phyloP scores from a whole-genome alignment of 92 coral and sea anemone genomes.

The Bergia sp. region DNA sequence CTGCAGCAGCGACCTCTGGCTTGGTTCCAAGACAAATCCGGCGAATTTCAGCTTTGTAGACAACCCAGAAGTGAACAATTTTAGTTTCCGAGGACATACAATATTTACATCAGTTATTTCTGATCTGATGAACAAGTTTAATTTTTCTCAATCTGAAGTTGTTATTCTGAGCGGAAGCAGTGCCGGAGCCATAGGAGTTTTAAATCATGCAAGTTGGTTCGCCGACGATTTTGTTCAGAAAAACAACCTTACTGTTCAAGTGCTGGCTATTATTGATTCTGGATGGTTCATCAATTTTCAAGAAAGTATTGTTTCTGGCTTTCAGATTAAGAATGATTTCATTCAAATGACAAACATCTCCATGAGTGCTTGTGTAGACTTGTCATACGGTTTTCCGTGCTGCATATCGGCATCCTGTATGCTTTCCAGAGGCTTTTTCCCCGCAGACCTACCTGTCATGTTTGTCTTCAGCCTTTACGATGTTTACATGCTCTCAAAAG shows the following conservation, averaged over 20 bases:
- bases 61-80: constrained; percentile 48
- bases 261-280: constrained; percentile 53
- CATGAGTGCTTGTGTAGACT: constrained; percentile 46
- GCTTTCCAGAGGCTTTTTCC: constrained; percentile 47
- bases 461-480: constrained; percentile 62
- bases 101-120: constrained; percentile 56
- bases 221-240: background rate
- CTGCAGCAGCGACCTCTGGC: constrained; percentile 73
- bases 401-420: constrained; percentile 59
- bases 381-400: constrained; percentile 52
- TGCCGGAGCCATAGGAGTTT: constrained; percentile 63
- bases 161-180: constrained; percentile 60
- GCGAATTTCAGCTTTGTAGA: constrained; percentile 43
- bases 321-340: constrained; percentile 46
- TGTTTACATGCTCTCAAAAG: constrained; percentile 60
- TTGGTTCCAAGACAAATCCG: constrained; percentile 47
- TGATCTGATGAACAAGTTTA: constrained; percentile 27
- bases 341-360: constrained; percentile 19
- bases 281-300: constrained; percentile 70
- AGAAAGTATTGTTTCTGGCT: constrained; percentile 46
- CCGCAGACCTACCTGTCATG: constrained; percentile 23
- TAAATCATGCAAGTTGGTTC: constrained; percentile 63
- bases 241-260: constrained; percentile 26
- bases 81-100: constrained; percentile 56
- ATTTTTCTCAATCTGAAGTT: constrained; percentile 31